Conservation (phyloP, 2,888 invertebrate species). For the Monopis laevigella region DNA sequence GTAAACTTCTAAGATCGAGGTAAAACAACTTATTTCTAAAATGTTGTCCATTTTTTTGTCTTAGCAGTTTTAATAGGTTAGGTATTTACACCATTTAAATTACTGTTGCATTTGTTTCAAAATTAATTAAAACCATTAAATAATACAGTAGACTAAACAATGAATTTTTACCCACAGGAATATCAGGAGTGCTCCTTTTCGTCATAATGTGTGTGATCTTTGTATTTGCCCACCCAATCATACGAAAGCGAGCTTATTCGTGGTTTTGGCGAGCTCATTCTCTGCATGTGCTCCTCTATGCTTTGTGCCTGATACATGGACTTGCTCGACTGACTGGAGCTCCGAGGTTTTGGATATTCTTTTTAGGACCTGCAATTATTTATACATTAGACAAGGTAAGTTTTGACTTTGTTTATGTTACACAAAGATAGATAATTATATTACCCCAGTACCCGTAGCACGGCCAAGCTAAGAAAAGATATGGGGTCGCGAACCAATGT, state of each 20-base stretch:
- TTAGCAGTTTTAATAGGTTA: too few species aligned
- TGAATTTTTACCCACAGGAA: too few species aligned
- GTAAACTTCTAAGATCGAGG: too few species aligned
- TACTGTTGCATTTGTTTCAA: too few species aligned
- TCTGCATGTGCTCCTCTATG: slow-evolving; percentile 86
- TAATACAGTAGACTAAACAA: too few species aligned
- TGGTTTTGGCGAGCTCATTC: slow-evolving; percentile 96
- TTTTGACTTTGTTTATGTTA: background rate
- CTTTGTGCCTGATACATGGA: slow-evolving; percentile 88
- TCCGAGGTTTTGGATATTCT: slow-evolving; percentile 93
- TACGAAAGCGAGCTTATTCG: slow-evolving; percentile 92
- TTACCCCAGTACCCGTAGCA: too few species aligned
- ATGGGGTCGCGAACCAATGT: too few species aligned
- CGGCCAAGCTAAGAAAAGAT: too few species aligned
- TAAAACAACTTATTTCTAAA: too few species aligned
- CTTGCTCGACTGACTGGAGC: slow-evolving; percentile 91
- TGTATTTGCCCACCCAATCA: slow-evolving; percentile 94
- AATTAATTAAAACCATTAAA: too few species aligned
- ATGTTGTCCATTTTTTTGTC: too few species aligned
- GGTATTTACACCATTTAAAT: too few species aligned
- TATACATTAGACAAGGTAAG: slow-evolving; percentile 88
- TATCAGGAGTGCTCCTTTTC: slow-evolving; percentile 88
- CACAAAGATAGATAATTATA: background rate
- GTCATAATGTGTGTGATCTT: slow-evolving; percentile 94
- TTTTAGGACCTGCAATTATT: slow-evolving; percentile 88